phyloP scores from a whole-genome alignment of 2,113 vertebrate genomes.

The Lepus timidus region DNA sequence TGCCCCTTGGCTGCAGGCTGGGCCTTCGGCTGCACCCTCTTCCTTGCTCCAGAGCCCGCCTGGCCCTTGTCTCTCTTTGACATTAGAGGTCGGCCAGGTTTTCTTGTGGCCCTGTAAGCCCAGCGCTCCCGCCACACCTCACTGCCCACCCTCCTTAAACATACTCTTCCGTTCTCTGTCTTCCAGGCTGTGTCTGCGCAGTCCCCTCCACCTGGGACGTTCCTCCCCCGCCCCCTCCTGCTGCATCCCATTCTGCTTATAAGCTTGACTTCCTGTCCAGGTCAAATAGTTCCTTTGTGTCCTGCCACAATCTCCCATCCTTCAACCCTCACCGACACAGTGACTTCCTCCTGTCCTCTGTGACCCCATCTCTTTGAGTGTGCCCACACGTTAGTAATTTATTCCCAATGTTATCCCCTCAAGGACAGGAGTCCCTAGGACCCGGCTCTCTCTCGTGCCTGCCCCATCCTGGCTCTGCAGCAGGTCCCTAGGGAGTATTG shows the following conservation, averaged over 20 bases:
- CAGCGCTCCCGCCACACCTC: background rate
- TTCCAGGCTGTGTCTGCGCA: fast-evolving
- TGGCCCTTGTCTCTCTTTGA: background rate
- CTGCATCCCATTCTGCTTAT: background rate
- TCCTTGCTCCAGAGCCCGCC: background rate
- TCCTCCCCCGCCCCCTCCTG: fast-evolving
- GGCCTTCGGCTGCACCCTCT: background rate
- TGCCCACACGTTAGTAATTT: background rate
- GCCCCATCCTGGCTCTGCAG: too few species aligned
- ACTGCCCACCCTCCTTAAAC: background rate
- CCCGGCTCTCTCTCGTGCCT: background rate
- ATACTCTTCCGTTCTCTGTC: too few species aligned
- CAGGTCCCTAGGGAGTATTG: background rate
- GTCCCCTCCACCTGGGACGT: fast-evolving
- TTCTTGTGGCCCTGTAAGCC: background rate
- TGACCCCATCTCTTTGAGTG: background rate
- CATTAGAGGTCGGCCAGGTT: fast-evolving
- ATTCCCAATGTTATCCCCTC: conserved; percentile 17
- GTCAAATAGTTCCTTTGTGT: background rate
- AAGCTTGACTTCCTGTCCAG: background rate
- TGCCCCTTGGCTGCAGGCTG: background rate
- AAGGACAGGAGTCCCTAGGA: background rate
- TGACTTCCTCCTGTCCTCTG: background rate
- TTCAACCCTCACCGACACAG: background rate
- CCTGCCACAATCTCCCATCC: background rate